Evolutionary conservation across 2,113 vertebrate species (phyloP), one percentile per base, ranked within the genome.

Genomic region (Erythrocercus mccallii): DNA sequence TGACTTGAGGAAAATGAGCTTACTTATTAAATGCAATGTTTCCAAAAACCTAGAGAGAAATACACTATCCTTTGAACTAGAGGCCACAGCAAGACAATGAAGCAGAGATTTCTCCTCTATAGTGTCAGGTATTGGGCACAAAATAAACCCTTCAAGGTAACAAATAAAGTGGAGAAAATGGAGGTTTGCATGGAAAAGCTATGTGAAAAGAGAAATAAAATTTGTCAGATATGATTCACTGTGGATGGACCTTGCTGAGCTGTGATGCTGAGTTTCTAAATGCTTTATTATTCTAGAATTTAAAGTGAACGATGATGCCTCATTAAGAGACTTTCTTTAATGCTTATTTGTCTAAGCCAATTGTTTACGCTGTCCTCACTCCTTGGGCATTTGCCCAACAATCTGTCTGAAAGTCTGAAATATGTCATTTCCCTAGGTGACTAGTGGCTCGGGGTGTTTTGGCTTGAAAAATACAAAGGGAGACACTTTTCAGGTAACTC

Each of bases 281-380:
- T 40, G 31, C 20, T 69, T 84, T 76, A 37, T 37, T 7, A 56
- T 50, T 83, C 64, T 12, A 42, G 40, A 91, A 81, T 87, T 76
- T 81, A 35, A 76, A 80, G 21, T 40, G 21, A 88, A 45, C 0
- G 3, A 44, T 22, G 74, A 54, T 80, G 38, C 15, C 40, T 65
- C 54, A 51, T 80, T 77, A 90, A 62, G 47, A 85, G 58, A 53
- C 73, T 84, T 91, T 91, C 54, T 42, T 88, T 82, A 90, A 73
- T 62, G 42, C 24, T 77, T 65, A 47, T 87, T 82, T 86, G 51
- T 50, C 88, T 95, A 79, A 89, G 33, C 33, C 66, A 91, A 27
- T 54, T 92, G 25, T 89, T 87, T 85, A 68, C 25, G 60, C 0
- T 54, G 33, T 61, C 27, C 31, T 84, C 25, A 12, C 23, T 72